Conservation (phyloP, 2,888 invertebrate species). For the Anthoptus insignis region DNA sequence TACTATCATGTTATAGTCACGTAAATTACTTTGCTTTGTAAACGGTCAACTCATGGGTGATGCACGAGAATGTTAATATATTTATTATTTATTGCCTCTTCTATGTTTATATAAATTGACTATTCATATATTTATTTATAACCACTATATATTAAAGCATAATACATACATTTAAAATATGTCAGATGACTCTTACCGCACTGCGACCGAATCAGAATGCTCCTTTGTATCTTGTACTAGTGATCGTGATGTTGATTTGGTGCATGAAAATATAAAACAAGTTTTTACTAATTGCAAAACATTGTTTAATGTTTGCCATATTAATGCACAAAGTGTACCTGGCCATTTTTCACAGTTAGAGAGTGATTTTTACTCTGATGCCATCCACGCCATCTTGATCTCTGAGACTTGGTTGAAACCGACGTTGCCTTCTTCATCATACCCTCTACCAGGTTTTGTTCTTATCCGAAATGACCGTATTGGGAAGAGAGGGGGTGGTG, state of each 20-base stretch:
- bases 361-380: not conserved
- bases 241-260: not conserved
- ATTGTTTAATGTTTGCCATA: not conserved
- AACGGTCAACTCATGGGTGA: no score
- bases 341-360: not conserved
- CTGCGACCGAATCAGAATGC: not conserved
- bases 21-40: no score
- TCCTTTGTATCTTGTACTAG: not conserved
- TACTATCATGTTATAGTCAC: no score
- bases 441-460: not conserved
- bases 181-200: not conserved
- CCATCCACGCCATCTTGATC: not conserved
- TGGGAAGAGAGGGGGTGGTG: not conserved
- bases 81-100: not conserved
- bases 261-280: not conserved
- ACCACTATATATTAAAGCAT: not conserved
- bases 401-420: not conserved
- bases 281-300: not conserved
- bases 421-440: not conserved
- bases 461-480: not conserved
- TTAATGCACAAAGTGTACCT: not conserved
- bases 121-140: no score
- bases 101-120: not conserved
- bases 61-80: no score
- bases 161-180: not conserved